Base-by-base conservation (phyloP, 2,888 invertebrate genomes). In the Epiperipatus broadwayi region DNA sequence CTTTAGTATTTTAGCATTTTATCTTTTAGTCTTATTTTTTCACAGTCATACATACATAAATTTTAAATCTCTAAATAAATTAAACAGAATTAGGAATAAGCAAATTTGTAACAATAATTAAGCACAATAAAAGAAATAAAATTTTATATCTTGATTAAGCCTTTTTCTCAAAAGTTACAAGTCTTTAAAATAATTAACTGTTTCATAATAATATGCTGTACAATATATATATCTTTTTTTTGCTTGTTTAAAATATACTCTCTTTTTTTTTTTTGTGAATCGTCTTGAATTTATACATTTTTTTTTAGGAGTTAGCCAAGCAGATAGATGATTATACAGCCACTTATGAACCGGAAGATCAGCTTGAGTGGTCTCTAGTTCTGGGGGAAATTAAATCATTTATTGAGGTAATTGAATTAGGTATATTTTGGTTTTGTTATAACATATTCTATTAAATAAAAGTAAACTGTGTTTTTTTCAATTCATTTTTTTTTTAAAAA, bases 341-440 rank as follows among this genome's bases (percentile, higher is more conserved):
- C 56, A 80, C 84, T 14, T 93, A 91, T 62, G 84, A 89, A 57
- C 89, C 91, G n/a, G 89, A 89, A 50, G 91, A 93, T 60, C 83
- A 85, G 58, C 68, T 84, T 50, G 91, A 93, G 62, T 93, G 93
- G 93, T 78, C 78, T 35, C 66, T 87, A 44, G 89, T 93, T 2
- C 68, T 91, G 44, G 81, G 84, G 50, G 91, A 93, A 66, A 85
- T 91, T 44, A 81, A 83, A 61, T 78, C 81, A 39, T 93, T 93
- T 63, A 77, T 91, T 42, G 78, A 79, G 42, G 52, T 50, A 30
- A 16, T 19, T 15, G 18, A 16, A 15, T 27, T 21, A 8, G n/a
- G n/a, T n/a, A n/a, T n/a, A n/a, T 8, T 40, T 38, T 10, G 12
- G 5, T 7, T 35, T 38, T 41, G 15, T 14, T 10, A 35, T 7